Evolutionary conservation across 2,113 vertebrate species (phyloP), one percentile per base, ranked within the genome.

Genomic region (Limnothrissa miodon): DNA sequence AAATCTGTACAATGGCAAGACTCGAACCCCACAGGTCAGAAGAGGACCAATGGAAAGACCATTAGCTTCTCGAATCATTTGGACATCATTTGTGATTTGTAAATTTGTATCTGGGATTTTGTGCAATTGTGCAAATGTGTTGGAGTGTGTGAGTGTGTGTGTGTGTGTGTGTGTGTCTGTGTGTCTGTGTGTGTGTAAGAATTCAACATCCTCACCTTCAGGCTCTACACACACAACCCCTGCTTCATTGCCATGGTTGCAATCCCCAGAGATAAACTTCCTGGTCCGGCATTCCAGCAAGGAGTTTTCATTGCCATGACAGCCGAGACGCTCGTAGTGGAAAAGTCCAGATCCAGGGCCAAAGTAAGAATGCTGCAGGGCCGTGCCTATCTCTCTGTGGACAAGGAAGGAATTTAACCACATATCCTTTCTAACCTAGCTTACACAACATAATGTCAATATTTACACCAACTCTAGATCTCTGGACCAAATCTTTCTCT

Each of bases 291-390:
- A 97, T 36, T 94, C 91, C 85, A 96, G 88, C 66, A 97, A 84
- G 45, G 92, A 92, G 83, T 93, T 90, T 90, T 97, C 96, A 81
- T 97, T 92, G 9, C 96, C 96, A 2, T 90, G 92, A 87, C 96
- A 97, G 87, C 96, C 95, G 29, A 96, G 91, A 56, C 93, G 94
- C 78, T 96, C 93, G 80, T 96, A 93, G 86, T 96, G 95, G 81
- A 95, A 90, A 39, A 95, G 90, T 66, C 93, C 84, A 1, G 92
- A 90, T 78, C 94, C 92, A 0, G 90, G 88, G 6, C 89, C 85
- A 0, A 93, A 93, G 85, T 91, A 91, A 25, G 87, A 92, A 85
- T 94, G 94, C 78, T 91, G 94, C 66, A 93, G 91, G 7, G 94
- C 94, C 45, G 93, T 92, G 56, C 96, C 96, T 0, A 96, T 95